phyloP scores from a whole-genome alignment of 1,140 invertebrate species.

The Mamestra configurata region DNA sequence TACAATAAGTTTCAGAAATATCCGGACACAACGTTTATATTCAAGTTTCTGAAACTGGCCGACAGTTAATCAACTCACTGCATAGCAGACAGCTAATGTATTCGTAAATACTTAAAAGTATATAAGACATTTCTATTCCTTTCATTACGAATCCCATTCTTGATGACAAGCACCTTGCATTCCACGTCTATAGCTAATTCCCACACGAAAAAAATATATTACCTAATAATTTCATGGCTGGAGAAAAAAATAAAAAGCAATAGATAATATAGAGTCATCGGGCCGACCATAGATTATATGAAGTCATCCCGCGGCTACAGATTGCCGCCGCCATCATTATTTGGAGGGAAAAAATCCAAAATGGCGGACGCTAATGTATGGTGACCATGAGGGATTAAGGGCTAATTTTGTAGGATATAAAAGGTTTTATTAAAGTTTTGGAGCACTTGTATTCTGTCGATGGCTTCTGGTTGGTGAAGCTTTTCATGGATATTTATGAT shows the following conservation, averaged over 20 bases:
- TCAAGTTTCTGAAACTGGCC: no score
- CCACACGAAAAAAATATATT: conserved; percentile 46
- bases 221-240: conserved; percentile 47
- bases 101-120: background rate
- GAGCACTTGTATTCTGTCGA: background rate
- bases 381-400: conserved; percentile 43
- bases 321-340: conserved; percentile 56
- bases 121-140: conserved; percentile 4
- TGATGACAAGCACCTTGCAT: background rate
- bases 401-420: background rate
- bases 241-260: conserved; percentile 52
- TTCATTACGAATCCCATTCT: background rate
- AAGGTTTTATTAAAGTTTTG: background rate
- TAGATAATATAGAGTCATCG: conserved; percentile 68
- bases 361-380: conserved; percentile 52
- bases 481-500: no score
- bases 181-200: conserved; percentile 23
- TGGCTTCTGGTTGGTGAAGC: no score
- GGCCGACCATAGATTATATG: conserved; percentile 65
- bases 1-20: no score
- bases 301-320: conserved; percentile 64
- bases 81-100: no score
- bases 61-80: no score
- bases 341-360: conserved; percentile 57
- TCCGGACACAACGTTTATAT: no score